Base-by-base conservation (phyloP, 2,113 vertebrate genomes). In the Podarcis raffonei region DNA sequence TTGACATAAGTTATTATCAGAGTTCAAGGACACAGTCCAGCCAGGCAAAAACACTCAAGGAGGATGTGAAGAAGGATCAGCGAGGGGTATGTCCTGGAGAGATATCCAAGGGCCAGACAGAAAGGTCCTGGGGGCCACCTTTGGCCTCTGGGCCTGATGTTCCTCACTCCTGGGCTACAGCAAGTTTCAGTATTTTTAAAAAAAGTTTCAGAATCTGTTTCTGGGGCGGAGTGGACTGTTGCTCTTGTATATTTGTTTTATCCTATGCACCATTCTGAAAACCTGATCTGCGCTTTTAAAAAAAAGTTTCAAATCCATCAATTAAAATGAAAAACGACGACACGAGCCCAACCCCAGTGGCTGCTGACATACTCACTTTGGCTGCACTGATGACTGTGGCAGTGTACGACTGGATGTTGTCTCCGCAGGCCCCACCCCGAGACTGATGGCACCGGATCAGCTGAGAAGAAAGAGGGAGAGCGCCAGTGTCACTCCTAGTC, bases 371-470 rank as follows among this genome's bases (percentile, higher is more conserved):
- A 98, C 98, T 98, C 96, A 99, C 98, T 98, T 99, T 99, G 92
- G 99, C 99, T 92, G 99, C 99, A 90, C 98, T 99, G 97, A 99
- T 99, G 94, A 99, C 99, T 75, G 99, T 99, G 91, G 99, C 99
- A 53, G 99, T 99, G 71, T 99, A 99, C 71, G 99, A 99, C 97
- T 99, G 99, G 91, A 99, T 97, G 95, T 99, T 99, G 96, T 99
- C 99, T 94, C 99, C 98, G 89, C 99, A 99, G 92, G 98, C 99
- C 95, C 99, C 99, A 74, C 99, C 99, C 76, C 98, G 98, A 89
- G 99, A 99, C 96, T 99, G 99, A 96, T 99, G 98, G 97, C 98
- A 99, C 93, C 98, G 97, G 95, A 99, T 99, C 95, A 99, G 94
- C 99, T 99, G 95, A 86, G 1, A 93, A 85, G 91, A 27, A 27